These are phyloP conservation scores for Atta texana DNA, from an alignment of 1,140 invertebrate genomes.

Conservation along the genomic window DNA sequence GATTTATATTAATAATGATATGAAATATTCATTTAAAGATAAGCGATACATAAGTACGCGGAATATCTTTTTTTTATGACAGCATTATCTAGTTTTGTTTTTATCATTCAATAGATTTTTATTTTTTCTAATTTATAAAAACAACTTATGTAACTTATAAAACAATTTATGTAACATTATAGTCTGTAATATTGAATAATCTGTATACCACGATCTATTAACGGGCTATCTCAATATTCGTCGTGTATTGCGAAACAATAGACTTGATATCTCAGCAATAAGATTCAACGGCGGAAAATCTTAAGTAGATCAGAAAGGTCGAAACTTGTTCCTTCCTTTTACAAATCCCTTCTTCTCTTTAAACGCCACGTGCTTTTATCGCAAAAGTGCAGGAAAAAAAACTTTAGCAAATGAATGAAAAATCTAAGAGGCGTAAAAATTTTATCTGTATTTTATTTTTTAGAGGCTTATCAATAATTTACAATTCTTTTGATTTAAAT, in stretches of 20 bases:
- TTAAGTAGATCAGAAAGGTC: conserved; percentile 51
- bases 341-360: conserved; percentile 35
- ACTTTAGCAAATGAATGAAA: conserved; percentile 24
- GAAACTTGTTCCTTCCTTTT: conserved; percentile 41
- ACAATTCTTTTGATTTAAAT: not conserved
- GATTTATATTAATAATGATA: not conserved
- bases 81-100: not conserved
- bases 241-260: conserved; percentile 40
- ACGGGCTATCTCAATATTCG: conserved; percentile 6
- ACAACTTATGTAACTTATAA: not conserved
- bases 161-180: not conserved
- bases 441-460: conserved; percentile 36
- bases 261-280: conserved; percentile 5
- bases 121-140: not conserved
- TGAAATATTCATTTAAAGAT: not conserved
- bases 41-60: not conserved
- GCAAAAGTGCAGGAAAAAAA: conserved; percentile 21
- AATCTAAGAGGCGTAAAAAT: conserved; percentile 37
- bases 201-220: conserved; percentile 5
- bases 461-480: conserved; percentile 20
- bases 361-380: conserved; percentile 54
- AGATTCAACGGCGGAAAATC: conserved; percentile 42
- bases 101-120: not conserved
- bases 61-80: not conserved
- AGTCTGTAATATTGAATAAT: not conserved